Conservation (phyloP, 2,113 vertebrate species). For the Charadrius vociferus region DNA sequence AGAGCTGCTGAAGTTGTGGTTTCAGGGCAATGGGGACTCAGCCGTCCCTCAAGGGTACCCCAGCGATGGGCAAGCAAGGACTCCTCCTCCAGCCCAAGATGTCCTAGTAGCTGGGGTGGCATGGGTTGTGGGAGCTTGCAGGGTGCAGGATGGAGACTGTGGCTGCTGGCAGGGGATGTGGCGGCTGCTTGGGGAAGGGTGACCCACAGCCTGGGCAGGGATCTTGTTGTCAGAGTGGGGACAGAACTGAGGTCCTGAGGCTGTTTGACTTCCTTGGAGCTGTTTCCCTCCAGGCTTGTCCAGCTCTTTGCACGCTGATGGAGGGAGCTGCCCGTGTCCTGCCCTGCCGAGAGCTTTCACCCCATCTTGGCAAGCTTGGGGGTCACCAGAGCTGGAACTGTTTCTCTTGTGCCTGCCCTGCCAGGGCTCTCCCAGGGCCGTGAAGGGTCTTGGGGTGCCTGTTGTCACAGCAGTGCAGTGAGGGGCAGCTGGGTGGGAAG, state of each 20-base stretch:
- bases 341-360: not conserved
- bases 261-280: not conserved
- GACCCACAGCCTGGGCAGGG: not conserved
- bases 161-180: not conserved
- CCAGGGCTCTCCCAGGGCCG: rapidly evolving
- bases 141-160: not conserved
- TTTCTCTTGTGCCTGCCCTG: not conserved
- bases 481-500: not conserved
- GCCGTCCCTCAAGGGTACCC: not conserved
- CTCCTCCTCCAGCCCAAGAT: not conserved
- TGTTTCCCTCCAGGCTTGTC: not conserved
- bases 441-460: not conserved
- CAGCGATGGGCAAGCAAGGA: not conserved
- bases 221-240: not conserved
- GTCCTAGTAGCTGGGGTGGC: not conserved
- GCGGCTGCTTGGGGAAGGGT: not conserved
- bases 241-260: not conserved
- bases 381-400: not conserved
- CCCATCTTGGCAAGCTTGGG: not conserved
- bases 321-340: not conserved
- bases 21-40: not conserved
- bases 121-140: rapidly evolving
- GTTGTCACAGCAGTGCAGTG: not conserved
- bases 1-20: not conserved
- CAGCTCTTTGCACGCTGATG: not conserved